phyloP scores from a whole-genome alignment of 2,888 invertebrate species.

The Ophioninae sp. region DNA sequence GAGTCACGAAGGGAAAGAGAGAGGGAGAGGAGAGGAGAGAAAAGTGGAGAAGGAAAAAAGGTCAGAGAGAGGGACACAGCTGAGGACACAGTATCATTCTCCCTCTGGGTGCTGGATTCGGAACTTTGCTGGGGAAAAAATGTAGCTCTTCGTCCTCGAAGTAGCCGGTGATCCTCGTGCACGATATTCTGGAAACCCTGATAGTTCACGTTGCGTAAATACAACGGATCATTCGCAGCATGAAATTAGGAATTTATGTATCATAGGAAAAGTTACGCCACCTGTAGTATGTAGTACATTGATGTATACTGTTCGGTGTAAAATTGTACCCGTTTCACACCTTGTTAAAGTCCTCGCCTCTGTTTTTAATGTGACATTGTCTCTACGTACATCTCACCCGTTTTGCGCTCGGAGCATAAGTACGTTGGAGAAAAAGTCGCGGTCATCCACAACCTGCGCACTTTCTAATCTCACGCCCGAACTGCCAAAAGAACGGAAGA shows the following conservation, averaged over 20 bases:
- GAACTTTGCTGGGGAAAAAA: not conserved
- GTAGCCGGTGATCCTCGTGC: too few species aligned
- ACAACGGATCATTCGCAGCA: too few species aligned
- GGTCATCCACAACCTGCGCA: not conserved
- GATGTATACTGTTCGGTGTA: not conserved
- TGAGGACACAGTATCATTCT: too few species aligned
- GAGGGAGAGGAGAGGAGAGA: not conserved
- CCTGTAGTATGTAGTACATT: not conserved
- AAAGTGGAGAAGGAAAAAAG: not conserved
- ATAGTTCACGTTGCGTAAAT: too few species aligned
- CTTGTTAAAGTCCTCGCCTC: not conserved
- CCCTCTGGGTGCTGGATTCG: too few species aligned
- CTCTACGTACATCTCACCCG: not conserved
- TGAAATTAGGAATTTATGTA: not conserved
- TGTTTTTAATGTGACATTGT: slow-evolving; percentile 2
- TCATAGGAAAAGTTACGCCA: not conserved
- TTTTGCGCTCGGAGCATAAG: slow-evolving; percentile 31
- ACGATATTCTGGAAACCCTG: too few species aligned
- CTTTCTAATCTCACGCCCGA: not conserved
- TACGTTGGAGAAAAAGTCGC: slow-evolving; percentile 27
- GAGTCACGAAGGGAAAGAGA: not conserved
- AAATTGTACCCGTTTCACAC: not conserved
- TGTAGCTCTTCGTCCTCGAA: too few species aligned
- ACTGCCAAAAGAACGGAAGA: not conserved
- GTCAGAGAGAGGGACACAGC: too few species aligned